phyloP scores from a whole-genome alignment of 1,140 invertebrate species.

The Pemphigus obesinymphae region DNA sequence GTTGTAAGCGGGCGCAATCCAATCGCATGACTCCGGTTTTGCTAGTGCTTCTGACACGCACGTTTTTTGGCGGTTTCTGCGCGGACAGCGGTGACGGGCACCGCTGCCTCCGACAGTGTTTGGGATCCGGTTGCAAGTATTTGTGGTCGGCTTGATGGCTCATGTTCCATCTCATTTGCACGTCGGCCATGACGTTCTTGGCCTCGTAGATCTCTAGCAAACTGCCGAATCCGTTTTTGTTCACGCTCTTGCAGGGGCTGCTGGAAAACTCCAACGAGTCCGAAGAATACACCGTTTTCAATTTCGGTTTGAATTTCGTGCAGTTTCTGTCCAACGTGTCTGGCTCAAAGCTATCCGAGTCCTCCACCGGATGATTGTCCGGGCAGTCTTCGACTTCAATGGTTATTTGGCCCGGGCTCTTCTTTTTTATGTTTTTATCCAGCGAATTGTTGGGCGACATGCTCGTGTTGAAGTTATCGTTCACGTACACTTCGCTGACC shows the following conservation, averaged over 20 bases:
- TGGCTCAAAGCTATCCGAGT: slow-evolving; percentile 73
- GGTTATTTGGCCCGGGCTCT: slow-evolving; percentile 65
- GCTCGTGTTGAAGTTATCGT: slow-evolving; percentile 63
- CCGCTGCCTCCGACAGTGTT: slow-evolving; percentile 50
- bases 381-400: slow-evolving; percentile 73
- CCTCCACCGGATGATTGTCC: slow-evolving; percentile 52
- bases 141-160: background rate
- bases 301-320: slow-evolving; percentile 54
- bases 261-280: slow-evolving; percentile 53
- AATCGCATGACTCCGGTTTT: slow-evolving; percentile 21
- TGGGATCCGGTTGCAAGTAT: slow-evolving; percentile 49
- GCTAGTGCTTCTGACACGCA: slow-evolving; percentile 49
- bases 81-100: slow-evolving; percentile 13
- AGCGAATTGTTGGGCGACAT: background rate
- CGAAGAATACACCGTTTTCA: slow-evolving; percentile 37
- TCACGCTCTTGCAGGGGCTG: background rate
- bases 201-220: slow-evolving; percentile 61
- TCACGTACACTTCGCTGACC: slow-evolving; percentile 72
- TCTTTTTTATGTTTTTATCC: slow-evolving; percentile 46
- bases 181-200: slow-evolving; percentile 28
- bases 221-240: slow-evolving; percentile 55
- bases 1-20: slow-evolving; percentile 41
- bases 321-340: slow-evolving; percentile 79
- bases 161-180: slow-evolving; percentile 51
- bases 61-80: slow-evolving; percentile 39